A percentile compares a stretch with the other conserved stretches of the same genome.
Conservation (phyloP, 2,888 invertebrate species). For the Doris montereyensis region DNA sequence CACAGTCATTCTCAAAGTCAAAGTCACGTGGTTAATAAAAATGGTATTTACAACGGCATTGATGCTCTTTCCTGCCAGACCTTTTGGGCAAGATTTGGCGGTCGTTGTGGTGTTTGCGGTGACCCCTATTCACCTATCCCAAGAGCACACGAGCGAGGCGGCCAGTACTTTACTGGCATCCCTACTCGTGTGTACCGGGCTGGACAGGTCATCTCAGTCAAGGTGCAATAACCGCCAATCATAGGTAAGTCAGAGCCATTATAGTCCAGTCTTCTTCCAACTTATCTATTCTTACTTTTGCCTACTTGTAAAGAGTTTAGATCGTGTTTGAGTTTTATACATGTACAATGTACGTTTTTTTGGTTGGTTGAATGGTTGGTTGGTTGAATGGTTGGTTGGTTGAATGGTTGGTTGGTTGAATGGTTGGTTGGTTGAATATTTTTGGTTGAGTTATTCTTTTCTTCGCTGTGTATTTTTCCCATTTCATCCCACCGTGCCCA, state of each 20-base stretch:
- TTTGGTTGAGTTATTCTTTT: too few species aligned
- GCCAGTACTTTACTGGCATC: conserved; percentile 46
- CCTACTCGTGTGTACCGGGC: conserved; percentile 42
- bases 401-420: too few species aligned
- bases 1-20: too few species aligned
- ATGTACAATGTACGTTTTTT: not conserved
- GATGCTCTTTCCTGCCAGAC: too few species aligned
- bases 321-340: not conserved
- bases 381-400: too few species aligned
- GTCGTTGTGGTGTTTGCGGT: conserved; percentile 52
- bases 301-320: not conserved
- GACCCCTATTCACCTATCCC: conserved; percentile 48
- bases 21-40: too few species aligned
- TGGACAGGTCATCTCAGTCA: conserved; percentile 46
- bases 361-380: too few species aligned
- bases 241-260: conserved; percentile 43
- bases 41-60: too few species aligned
- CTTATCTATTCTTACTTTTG: not conserved
- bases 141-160: conserved; percentile 51
- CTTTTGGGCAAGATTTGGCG: conserved; percentile 39
- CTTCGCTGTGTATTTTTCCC: too few species aligned
- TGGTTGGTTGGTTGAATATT: not conserved
- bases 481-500: too few species aligned
- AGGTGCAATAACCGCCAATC: conserved; percentile 50
- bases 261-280: not conserved